Conservation (phyloP, 2,113 vertebrate species). For the Salvator merianae region DNA sequence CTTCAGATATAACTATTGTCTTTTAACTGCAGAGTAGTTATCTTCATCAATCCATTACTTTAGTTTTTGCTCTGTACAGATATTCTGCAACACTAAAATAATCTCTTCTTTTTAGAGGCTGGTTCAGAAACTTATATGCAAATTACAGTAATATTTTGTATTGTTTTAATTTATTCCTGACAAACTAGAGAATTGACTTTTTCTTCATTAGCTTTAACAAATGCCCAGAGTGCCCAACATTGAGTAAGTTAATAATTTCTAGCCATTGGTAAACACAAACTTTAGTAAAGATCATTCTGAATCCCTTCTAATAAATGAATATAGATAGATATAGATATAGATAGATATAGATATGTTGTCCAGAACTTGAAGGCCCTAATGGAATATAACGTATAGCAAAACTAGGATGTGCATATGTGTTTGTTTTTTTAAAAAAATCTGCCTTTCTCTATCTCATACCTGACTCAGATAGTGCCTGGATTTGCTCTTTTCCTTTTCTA, state of each 20-base stretch:
- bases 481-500: too few relatives aligned
- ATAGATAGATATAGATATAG: too few relatives aligned
- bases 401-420: too few relatives aligned
- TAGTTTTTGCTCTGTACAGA: too few relatives aligned
- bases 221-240: background rate
- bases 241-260: background rate
- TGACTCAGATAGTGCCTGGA: too few relatives aligned
- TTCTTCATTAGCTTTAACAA: background rate
- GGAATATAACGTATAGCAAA: too few relatives aligned
- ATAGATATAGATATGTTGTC: too few relatives aligned
- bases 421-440: too few relatives aligned
- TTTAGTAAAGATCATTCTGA: background rate
- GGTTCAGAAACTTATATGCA: background rate
- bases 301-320: too few relatives aligned
- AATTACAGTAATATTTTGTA: background rate
- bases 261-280: background rate
- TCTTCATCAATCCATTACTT: background rate
- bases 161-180: background rate
- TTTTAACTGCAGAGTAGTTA: background rate
- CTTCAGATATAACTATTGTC: background rate
- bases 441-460: too few relatives aligned
- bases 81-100: background rate
- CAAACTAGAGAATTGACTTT: background rate
- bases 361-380: too few relatives aligned
- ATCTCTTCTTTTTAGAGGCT: background rate